Conservation (phyloP, 23 tunicate genomes). For the Styela plicata region DNA sequence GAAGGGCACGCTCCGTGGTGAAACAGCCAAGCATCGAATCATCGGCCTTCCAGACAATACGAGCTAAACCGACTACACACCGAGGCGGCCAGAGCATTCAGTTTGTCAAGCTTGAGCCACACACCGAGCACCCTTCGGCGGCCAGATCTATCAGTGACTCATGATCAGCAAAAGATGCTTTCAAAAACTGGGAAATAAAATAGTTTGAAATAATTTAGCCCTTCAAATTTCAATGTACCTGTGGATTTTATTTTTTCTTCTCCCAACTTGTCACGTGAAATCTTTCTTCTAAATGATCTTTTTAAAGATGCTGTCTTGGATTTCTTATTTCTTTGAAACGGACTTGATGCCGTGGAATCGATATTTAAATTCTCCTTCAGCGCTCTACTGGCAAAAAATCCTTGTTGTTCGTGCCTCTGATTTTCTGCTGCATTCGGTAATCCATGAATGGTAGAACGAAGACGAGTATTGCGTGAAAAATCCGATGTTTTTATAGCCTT, state of each 20-base stretch:
- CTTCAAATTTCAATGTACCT: not conserved
- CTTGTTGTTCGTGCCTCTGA: not conserved
- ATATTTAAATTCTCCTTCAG: not conserved
- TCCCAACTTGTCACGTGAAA: conserved; percentile 2
- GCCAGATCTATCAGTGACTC: too few species aligned
- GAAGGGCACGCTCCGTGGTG: too few species aligned
- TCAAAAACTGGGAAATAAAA: too few species aligned
- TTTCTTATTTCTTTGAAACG: conserved; percentile 4
- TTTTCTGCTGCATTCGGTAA: not conserved
- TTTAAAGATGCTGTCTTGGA: not conserved
- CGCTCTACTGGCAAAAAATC: not conserved
- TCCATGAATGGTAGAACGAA: not conserved
- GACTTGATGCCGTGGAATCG: not conserved
- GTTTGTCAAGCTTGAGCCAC: too few species aligned
- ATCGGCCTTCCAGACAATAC: too few species aligned
- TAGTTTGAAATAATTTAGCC: too few species aligned
- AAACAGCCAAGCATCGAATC: too few species aligned
- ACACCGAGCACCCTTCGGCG: too few species aligned
- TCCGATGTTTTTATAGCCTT: not conserved
- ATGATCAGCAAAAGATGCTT: too few species aligned
- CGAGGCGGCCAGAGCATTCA: too few species aligned
- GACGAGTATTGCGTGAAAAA: not conserved
- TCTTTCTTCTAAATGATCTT: not conserved
- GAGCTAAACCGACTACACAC: too few species aligned
- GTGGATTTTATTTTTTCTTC: not conserved